Percentiles rank a stretch among this genome's conserved stretches.
Evolutionary conservation across 1,140 invertebrate species (phyloP).

Genomic region (Rhizoglyphus robini): DNA sequence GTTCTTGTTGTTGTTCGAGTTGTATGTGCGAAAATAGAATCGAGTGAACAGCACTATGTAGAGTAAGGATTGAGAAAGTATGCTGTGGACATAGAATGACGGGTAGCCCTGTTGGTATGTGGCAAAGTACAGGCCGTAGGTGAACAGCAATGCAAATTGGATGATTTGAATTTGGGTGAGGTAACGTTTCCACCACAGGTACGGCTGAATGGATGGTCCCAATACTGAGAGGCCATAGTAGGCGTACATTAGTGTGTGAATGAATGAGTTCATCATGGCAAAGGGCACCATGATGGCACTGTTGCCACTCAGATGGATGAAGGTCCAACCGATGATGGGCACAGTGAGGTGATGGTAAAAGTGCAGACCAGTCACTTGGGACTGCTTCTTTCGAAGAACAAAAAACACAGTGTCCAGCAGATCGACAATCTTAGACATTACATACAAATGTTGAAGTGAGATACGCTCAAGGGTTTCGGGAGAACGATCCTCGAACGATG

Average conservation of each 20-base stretch:
- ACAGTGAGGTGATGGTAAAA: conserved; percentile 69
- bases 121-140: not conserved
- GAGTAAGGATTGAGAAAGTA: not conserved
- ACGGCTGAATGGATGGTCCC: conserved; percentile 38
- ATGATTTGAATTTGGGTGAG: conserved; percentile 43
- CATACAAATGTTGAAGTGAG: too few relatives aligned
- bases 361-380: conserved; percentile 81
- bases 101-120: not conserved
- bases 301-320: not conserved
- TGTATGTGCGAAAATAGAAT: not conserved
- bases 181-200: conserved; percentile 46
- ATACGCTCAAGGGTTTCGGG: too few relatives aligned
- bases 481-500: too few relatives aligned
- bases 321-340: conserved; percentile 26
- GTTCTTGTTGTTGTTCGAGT: too few relatives aligned
- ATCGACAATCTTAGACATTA: too few relatives aligned
- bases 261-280: conserved; percentile 65
- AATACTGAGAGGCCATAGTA: conserved; percentile 42
- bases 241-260: conserved; percentile 45
- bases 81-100: not conserved
- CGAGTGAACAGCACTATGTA: not conserved
- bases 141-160: conserved; percentile 18
- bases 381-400: conserved; percentile 74
- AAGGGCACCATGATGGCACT: conserved; percentile 36
- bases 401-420: too few relatives aligned